Evolutionary conservation across 1,140 invertebrate genomes (phyloP).

Genomic region (Thaumetopoea pityocampa): DNA sequence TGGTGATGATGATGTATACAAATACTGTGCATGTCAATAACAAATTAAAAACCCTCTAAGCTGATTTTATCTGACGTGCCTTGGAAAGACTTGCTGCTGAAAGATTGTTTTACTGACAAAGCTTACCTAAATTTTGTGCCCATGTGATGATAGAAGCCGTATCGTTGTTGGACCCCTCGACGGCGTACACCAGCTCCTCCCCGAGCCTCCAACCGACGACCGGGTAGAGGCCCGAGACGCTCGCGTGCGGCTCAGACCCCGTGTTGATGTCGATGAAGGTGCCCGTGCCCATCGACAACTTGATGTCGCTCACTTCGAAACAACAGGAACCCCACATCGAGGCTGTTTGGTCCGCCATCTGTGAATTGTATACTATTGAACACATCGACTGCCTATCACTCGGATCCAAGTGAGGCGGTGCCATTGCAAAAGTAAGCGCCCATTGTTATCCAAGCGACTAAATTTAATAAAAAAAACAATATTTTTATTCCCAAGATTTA

Average conservation of each 20-base stretch:
- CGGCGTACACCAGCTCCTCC: slow-evolving; percentile 82
- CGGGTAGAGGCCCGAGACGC: slow-evolving; percentile 90
- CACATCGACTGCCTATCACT: no score
- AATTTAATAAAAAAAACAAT: no score
- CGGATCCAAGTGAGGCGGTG: no score
- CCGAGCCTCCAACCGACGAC: slow-evolving; percentile 92
- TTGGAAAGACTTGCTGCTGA: no score
- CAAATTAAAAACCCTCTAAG: no score
- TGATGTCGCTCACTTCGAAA: slow-evolving; percentile 88
- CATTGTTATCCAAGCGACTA: no score
- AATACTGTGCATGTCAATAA: no score
- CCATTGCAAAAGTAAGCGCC: no score
- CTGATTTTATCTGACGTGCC: no score
- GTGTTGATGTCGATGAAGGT: slow-evolving; percentile 95
- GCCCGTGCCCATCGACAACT: slow-evolving; percentile 96
- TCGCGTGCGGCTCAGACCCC: slow-evolving; percentile 84
- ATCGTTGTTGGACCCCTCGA: slow-evolving; percentile 91
- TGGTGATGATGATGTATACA: no score
- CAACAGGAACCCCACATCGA: slow-evolving; percentile 95
- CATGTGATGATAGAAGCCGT: slow-evolving; percentile 92
- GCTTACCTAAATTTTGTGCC: slow-evolving; percentile 84
- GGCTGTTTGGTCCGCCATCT: slow-evolving; percentile 89
- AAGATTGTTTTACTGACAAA: slow-evolving; percentile 4
- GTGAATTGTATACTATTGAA: no score
- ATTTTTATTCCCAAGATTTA: no score